Evolutionary conservation across 1,140 invertebrate genomes (phyloP), one percentile per base, ranked within the genome.

Genomic region (Sycophila sp.): DNA sequence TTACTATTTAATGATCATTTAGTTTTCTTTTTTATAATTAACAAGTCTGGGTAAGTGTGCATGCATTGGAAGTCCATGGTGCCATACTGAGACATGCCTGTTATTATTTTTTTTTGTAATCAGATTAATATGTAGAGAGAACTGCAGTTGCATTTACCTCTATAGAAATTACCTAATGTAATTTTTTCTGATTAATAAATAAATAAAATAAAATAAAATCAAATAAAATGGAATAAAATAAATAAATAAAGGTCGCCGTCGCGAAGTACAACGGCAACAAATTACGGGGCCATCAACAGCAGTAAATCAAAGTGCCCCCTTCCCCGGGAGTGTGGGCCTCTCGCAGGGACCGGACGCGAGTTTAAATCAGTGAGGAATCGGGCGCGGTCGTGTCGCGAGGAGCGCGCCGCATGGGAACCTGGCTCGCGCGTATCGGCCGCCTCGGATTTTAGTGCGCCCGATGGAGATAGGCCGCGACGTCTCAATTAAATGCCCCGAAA

Each of bases 401-500:
- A 22, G 24, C 24, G 24, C n/a, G 30, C 11, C 40, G 56, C 19
- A 59, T 36, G 60, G 19, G 32, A 49, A 34, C 42, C 30, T 0
- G 36, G 34, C 36, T 26, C 60, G 45, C 45, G 32, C 47, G 11
- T 49, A 62, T 49, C 26, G 17, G 7, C 6, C 32, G 34, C 24
- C 17, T 30, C 28, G 49, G 51, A 72, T 73, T 69, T 69, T 73
- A 73, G 47, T 73, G 59, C 65, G 30, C 19, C 11, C n/a, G 17
- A 56, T 34, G 36, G 53, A n/a, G 4, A 36, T 28, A 34, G 30
- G 17, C 32, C 30, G 13, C 40, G 42, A 81, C 74, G 75, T 81
- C 79, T 81, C 78, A 80, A 81, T 81, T 80, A 81, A 81, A 80
- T 77, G 3, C 70, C 70, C 75, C 75, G 74, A 79, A 64, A 38